Percentiles rank a stretch among this genome's conserved stretches.
phyloP scores from a whole-genome alignment of 2,888 invertebrate genomes.

The Flabesymbios commensalis region DNA sequence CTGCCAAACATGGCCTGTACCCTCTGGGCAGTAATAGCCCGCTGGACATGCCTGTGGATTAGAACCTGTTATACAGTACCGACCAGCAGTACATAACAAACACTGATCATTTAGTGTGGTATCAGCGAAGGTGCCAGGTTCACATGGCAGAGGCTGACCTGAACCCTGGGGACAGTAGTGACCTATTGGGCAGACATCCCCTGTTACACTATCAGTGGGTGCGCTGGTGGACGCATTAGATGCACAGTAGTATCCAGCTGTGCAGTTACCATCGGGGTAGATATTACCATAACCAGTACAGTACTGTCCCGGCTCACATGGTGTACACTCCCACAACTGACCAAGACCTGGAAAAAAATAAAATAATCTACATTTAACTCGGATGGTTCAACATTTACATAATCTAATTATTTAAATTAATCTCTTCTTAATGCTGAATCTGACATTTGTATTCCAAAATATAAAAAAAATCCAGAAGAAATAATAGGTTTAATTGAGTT shows the following conservation, averaged over 20 bases:
- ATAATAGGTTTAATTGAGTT: too few species aligned
- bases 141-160: constrained; percentile 45
- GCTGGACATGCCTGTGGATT: constrained; percentile 47
- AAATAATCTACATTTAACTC: too few species aligned
- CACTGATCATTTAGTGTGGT: constrained; percentile 42
- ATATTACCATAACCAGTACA: constrained; percentile 46
- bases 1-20: constrained; percentile 51
- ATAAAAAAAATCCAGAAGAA: too few species aligned
- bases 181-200: constrained; percentile 49
- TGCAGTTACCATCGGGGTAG: constrained; percentile 31
- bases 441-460: too few species aligned
- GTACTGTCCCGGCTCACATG: constrained; percentile 50
- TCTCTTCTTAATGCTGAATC: too few species aligned
- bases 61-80: constrained; percentile 47
- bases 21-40: constrained; percentile 55
- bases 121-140: constrained; percentile 47
- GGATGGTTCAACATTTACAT: too few species aligned
- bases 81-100: constrained; percentile 45
- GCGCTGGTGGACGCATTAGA: constrained; percentile 45
- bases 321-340: constrained; percentile 42
- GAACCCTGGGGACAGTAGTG: constrained; percentile 54
- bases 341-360: constrained; percentile 40
- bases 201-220: constrained; percentile 45
- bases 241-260: constrained; percentile 53
- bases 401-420: too few species aligned